phyloP scores from a whole-genome alignment of 1,140 invertebrate genomes.

The Ceratoteleas bidentatus region DNA sequence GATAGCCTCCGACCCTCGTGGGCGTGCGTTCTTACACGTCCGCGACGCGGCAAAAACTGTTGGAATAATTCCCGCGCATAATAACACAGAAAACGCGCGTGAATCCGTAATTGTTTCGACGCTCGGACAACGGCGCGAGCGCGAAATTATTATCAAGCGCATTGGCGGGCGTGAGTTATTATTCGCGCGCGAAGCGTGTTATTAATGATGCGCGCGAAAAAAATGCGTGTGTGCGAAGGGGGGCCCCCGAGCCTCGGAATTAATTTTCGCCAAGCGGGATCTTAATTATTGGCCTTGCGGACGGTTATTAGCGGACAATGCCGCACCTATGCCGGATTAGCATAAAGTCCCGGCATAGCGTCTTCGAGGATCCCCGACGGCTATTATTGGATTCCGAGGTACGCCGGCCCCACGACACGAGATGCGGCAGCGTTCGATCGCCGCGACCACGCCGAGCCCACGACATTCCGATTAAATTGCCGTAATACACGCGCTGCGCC shows the following conservation, averaged over 20 bases:
- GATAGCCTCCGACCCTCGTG: slow-evolving; percentile 67
- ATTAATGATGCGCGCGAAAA: slow-evolving; percentile 31
- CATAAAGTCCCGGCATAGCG: slow-evolving; percentile 70
- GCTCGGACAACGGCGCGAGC: slow-evolving; percentile 8
- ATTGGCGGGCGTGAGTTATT: slow-evolving; percentile 49
- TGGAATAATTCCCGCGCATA: slow-evolving; percentile 27
- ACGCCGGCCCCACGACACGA: slow-evolving; percentile 44
- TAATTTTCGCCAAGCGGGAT: slow-evolving; percentile 31
- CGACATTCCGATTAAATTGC: slow-evolving; percentile 68
- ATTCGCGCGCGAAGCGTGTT: slow-evolving; percentile 30
- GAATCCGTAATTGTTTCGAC: slow-evolving; percentile 43
- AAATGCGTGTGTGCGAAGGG: not conserved
- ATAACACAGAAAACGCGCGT: slow-evolving; percentile 33
- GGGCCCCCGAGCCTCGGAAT: slow-evolving; percentile 29
- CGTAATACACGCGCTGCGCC: slow-evolving; percentile 49
- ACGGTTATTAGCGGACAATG: slow-evolving; percentile 74
- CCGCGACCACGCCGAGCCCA: slow-evolving; percentile 43
- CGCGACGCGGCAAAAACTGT: slow-evolving; percentile 17
- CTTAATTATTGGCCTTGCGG: slow-evolving; percentile 59
- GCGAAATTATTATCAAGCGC: slow-evolving; percentile 35
- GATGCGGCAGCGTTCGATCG: slow-evolving; percentile 48
- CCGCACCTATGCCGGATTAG: slow-evolving; percentile 71
- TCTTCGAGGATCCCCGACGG: slow-evolving; percentile 64
- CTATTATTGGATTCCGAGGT: slow-evolving; percentile 63
- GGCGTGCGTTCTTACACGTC: slow-evolving; percentile 47